These are phyloP conservation scores for Rousettus leschenaultii DNA, from an alignment of 2,113 vertebrate species.

Conservation along the genomic window DNA sequence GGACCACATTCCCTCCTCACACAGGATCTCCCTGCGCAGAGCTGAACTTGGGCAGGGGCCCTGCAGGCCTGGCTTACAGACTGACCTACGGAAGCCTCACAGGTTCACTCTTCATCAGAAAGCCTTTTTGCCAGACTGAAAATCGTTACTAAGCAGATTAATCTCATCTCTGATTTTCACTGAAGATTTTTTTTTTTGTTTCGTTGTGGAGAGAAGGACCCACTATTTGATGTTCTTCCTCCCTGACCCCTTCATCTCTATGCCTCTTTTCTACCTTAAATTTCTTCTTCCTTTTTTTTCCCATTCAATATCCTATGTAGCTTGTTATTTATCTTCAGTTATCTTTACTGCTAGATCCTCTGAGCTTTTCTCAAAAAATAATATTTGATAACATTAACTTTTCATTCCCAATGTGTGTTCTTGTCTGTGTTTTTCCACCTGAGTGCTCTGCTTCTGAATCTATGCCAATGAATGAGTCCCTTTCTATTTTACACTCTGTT, in stretches of 20 bases:
- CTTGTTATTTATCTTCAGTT: not conserved
- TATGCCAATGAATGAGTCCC: not conserved
- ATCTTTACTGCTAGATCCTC: not conserved
- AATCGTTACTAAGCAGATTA: not conserved
- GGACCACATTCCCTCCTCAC: not conserved
- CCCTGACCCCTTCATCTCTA: not conserved
- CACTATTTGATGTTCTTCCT: not conserved
- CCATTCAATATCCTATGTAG: not conserved
- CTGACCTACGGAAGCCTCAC: not conserved
- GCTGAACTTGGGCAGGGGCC: not conserved
- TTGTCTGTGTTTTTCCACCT: not conserved
- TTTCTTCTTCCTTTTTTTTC: not conserved
- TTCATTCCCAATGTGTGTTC: not conserved
- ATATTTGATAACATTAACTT: not conserved
- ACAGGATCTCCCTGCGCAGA: not conserved
- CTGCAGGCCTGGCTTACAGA: too few relatives aligned
- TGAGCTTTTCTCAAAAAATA: not conserved
- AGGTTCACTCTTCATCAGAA: not conserved
- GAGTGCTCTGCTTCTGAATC: not conserved
- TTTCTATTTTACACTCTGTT: not conserved
- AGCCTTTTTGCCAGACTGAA: not conserved
- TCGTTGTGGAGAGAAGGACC: not conserved
- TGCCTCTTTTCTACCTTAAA: not conserved
- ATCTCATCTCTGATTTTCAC: not conserved
- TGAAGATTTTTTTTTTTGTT: not conserved